Base-by-base conservation (phyloP, 1,140 invertebrate genomes). In the Drusus annulatus region DNA sequence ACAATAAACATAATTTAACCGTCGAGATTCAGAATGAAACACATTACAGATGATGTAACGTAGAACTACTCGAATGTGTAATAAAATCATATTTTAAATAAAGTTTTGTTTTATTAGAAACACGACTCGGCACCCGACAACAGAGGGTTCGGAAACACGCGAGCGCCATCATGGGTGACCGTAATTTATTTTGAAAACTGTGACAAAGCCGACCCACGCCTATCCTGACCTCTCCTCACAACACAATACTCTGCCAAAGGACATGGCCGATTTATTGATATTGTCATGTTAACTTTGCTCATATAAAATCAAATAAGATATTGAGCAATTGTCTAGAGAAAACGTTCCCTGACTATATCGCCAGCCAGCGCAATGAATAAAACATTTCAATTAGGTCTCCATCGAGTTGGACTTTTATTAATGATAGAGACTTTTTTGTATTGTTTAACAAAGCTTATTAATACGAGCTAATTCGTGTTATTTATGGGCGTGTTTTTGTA, bases 271-370 rank as follows among this genome's bases (percentile, higher is more conserved):
- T 65, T 65, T 65, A 65, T 65, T 28, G 62, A 65, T 65, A 65
- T 65, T 65, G 62, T 65, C 62, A 65, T 65, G 62, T 65, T 15
- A n/a, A 65, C 62, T 65, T 31, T 15, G 28, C 62, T 65, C 36
- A 65, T 31, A 65, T 65, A 65, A 65, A 65, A 65, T 65, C 25
- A 65, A 65, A 65, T 25, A 28, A 65, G 62, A 65, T 65, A 65
- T 65, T 65, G 23, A 65, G 62, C 62, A 65, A 65, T 65, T 65
- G 62, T 60, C 10, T 60, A 13, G 56, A 60, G 56, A 60, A 23
- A 60, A n/a, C 21, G 7, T 28, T 28, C 17, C 13, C n/a, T 62
- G 31, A 25, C 58, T 19, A 13, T 62, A 23, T 25, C 6, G 16
- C 16, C 25, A 7, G 28, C 25, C 13, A 28, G 25, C 36, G 62